Conservation (phyloP, 2,797 vertebrate species). For the Eospalax fontanierii region DNA sequence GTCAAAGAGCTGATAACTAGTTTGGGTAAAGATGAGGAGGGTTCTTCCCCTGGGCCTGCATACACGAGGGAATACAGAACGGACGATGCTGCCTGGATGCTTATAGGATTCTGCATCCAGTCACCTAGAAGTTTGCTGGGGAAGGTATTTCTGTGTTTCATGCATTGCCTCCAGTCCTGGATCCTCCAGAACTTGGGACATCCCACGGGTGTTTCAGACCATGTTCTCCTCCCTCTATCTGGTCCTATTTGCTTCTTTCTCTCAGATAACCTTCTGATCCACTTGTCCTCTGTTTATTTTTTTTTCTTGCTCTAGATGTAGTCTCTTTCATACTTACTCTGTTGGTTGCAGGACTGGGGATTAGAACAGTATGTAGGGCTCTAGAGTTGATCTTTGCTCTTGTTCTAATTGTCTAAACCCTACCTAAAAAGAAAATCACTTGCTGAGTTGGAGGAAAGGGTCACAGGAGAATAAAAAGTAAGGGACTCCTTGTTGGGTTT, state of each 20-base stretch:
- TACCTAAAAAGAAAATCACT: neutral
- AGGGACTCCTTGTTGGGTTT: neutral
- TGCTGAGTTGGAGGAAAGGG: neutral
- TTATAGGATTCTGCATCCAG: neutral
- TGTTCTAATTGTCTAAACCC: constrained; percentile 14
- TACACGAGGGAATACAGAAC: neutral
- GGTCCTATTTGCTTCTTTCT: neutral
- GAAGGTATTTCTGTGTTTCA: neutral
- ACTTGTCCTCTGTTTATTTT: constrained; percentile 7
- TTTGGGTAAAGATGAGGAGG: accelerated
- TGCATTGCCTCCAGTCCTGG: neutral
- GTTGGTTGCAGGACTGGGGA: neutral
- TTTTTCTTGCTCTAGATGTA: neutral
- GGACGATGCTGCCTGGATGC: neutral
- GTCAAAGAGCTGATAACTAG: neutral
- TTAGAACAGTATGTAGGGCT: neutral
- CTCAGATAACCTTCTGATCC: neutral
- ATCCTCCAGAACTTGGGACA: neutral
- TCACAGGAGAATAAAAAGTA: neutral
- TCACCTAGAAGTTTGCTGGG: neutral
- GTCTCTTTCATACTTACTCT: neutral
- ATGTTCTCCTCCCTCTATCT: neutral
- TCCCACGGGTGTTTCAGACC: neutral
- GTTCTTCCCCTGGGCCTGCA: neutral
- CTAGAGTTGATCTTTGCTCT: neutral